These are phyloP conservation scores for Gonatopus flavifemur DNA, from an alignment of 1,140 invertebrate species.

Conservation along the genomic window DNA sequence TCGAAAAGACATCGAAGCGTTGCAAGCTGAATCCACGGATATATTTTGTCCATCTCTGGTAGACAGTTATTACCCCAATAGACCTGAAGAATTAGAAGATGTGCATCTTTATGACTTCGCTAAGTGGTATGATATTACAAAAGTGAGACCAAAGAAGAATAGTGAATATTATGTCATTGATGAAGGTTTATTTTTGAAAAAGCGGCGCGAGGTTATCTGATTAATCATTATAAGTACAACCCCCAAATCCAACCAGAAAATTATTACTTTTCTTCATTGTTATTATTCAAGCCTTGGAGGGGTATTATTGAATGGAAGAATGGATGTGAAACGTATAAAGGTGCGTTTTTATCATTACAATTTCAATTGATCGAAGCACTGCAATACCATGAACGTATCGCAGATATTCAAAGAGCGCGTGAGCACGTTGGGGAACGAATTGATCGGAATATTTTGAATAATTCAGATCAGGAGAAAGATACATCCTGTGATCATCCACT, in stretches of 20 bases:
- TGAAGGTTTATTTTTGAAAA: slow-evolving; percentile 17
- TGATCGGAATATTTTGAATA: slow-evolving; percentile 10
- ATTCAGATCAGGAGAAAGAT: slow-evolving; percentile 2
- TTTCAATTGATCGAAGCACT: slow-evolving; percentile 14
- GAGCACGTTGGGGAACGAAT: slow-evolving; percentile 18
- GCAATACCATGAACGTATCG: slow-evolving; percentile 22
- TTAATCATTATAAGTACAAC: slow-evolving; percentile 30
- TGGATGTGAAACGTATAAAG: slow-evolving; percentile 16
- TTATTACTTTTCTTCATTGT: slow-evolving; percentile 21
- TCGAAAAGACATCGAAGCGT: slow-evolving; percentile 26
- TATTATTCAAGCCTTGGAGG: slow-evolving; percentile 28
- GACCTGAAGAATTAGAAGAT: slow-evolving; percentile 18
- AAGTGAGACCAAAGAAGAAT: slow-evolving; percentile 18
- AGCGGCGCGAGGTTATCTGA: slow-evolving; percentile 21
- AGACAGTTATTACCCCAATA: slow-evolving; percentile 32
- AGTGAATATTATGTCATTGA: slow-evolving; percentile 10
- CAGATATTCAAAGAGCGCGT: slow-evolving; percentile 13
- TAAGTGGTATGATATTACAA: slow-evolving; percentile 21
- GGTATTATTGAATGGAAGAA: too few species aligned
- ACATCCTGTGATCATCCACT: slow-evolving; percentile 7
- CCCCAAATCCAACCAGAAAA: slow-evolving; percentile 18
- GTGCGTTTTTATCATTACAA: slow-evolving; percentile 12
- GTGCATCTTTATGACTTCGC: slow-evolving; percentile 14
- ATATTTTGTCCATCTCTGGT: slow-evolving; percentile 33
- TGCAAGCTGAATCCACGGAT: slow-evolving; percentile 25